phyloP scores from a whole-genome alignment of 2,888 invertebrate genomes.

The Congeria kusceri region DNA sequence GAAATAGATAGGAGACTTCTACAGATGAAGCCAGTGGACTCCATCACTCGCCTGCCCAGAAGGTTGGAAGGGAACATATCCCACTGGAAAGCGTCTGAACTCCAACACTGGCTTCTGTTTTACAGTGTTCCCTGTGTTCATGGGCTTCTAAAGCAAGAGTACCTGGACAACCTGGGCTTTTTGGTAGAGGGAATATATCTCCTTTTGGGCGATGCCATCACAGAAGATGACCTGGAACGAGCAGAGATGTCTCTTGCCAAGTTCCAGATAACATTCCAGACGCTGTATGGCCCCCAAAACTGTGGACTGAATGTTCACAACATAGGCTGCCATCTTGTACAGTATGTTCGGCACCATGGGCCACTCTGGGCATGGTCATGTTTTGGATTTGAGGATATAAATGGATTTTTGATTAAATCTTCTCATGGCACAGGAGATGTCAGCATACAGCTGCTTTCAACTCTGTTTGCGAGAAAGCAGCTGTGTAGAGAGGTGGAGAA shows the following conservation, averaged over 20 bases:
- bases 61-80: conserved; percentile 1
- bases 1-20: conserved; percentile 18
- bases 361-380: conserved; percentile 45
- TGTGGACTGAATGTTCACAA: conserved; percentile 27
- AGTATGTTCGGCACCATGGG: conserved; percentile 26
- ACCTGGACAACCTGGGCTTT: too few species aligned
- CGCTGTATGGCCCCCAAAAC: conserved; percentile 18
- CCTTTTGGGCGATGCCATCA: conserved; percentile 24
- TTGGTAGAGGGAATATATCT: conserved; percentile 48
- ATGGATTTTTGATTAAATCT: conserved; percentile 14
- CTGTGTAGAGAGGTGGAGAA: not conserved
- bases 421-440: conserved; percentile 25
- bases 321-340: conserved; percentile 25
- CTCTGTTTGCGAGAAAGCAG: not conserved
- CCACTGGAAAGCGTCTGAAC: conserved; percentile 44
- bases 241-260: too few species aligned
- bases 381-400: conserved; percentile 38
- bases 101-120: conserved; percentile 39
- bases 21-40: too few species aligned
- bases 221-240: not conserved
- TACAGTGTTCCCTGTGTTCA: conserved; percentile 36
- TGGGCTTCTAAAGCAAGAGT: too few species aligned
- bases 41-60: too few species aligned
- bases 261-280: not conserved
- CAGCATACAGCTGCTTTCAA: not conserved